A percentile compares a stretch with the other conserved stretches of the same genome.
phyloP scores from a whole-genome alignment of 2,888 invertebrate species.

The Heteromyza rotundicornis region DNA sequence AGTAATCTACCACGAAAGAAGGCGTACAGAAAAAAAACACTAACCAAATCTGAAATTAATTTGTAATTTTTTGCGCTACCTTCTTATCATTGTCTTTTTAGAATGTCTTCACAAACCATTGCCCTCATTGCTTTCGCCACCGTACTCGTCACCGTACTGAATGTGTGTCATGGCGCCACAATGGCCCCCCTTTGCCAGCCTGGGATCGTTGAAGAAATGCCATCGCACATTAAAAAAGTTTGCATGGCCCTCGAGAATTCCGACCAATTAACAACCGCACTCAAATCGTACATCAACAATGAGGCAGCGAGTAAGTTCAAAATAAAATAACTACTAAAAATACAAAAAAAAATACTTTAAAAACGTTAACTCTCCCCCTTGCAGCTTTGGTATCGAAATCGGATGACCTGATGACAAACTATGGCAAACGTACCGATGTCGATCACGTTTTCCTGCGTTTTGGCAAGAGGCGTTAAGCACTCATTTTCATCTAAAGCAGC shows the following conservation, averaged over 20 bases:
- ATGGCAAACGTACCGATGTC: conserved; percentile 84
- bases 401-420: conserved; percentile 58
- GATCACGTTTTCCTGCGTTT: conserved; percentile 91
- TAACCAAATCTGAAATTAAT: conserved; percentile 5
- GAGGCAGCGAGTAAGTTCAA: conserved; percentile 58
- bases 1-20: too few species aligned
- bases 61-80: conserved; percentile 19
- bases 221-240: conserved; percentile 66
- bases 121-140: conserved; percentile 38
- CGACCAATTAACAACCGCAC: conserved; percentile 56
- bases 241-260: conserved; percentile 66
- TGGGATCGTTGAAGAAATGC: conserved; percentile 66
- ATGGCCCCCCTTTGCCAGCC: conserved; percentile 67
- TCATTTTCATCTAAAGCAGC: neutral
- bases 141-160: conserved; percentile 34
- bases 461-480: conserved; percentile 75
- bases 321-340: neutral
- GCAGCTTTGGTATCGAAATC: conserved; percentile 57
- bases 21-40: too few species aligned
- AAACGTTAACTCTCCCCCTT: conserved; percentile 8
- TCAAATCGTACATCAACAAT: conserved; percentile 60
- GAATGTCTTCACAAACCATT: conserved; percentile 53
- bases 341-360: neutral
- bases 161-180: conserved; percentile 49
- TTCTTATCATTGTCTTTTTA: conserved; percentile 22